Base-by-base conservation (phyloP, 2,113 vertebrate genomes). In the Pangasianodon hypophthalmus region DNA sequence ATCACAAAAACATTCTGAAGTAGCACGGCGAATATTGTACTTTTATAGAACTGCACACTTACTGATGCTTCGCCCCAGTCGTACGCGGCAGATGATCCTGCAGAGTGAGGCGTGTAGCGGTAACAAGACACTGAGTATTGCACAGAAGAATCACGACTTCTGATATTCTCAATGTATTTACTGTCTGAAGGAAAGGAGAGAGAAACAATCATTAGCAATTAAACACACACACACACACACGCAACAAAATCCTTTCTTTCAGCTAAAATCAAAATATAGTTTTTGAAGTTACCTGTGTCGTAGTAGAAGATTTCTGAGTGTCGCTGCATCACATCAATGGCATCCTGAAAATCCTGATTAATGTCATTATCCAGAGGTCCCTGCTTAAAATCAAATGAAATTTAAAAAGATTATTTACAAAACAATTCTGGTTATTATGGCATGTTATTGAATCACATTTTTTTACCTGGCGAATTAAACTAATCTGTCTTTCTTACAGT, bases 331-430 rank as follows among this genome's bases (percentile, higher is more conserved):
- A 99, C 96, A 84, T 99, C 97, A 18, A 99, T 97, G 0, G 97
- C 98, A 92, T 99, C 98, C 93, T 98, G 96, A 24, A 98, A 98
- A 67, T 97, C 96, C 89, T 98, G 97, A 89, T 97, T 97, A 67
- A 96, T 94, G 37, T 99, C 98, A 84, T 95, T 96, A 75, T 98
- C 97, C 89, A 95, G 56, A 93, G 96, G 96, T 87, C 85, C 95
- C 97, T 99, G 92, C 21, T 93, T 90, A 87, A 64, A 87, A 73
- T 11, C 1, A 73, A 56, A 83, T 58, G 62, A 44, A 41, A 79
- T 48, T 1, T 48, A 50, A 75, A 41, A 58, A 21, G 1, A 87
- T 46, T 26, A 29, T 75, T 21, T 44, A 73, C 0, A n/a, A 56
- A 24, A 29, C 24, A 69, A 32, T n/a, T 58, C 41, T n/a, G 13